These are phyloP conservation scores for Sialis fuliginosa DNA, from an alignment of 2,888 invertebrate species.

Conservation along the genomic window DNA sequence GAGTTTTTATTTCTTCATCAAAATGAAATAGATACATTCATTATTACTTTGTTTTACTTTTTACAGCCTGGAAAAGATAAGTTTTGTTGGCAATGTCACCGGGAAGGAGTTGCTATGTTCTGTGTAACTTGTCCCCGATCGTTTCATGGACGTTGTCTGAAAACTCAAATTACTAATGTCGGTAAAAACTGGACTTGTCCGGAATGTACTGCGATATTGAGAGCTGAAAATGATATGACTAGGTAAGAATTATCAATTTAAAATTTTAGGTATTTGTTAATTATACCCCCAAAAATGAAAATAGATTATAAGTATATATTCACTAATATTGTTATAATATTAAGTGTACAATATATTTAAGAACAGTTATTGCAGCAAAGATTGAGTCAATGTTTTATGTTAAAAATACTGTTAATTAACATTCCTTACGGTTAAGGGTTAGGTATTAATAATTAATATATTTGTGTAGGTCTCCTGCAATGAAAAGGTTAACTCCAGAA, in stretches of 20 bases:
- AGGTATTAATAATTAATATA: conserved; percentile 1
- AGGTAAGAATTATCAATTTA: not conserved
- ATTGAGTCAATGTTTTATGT: no score
- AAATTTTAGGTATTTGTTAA: not conserved
- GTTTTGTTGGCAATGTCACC: conserved; percentile 88
- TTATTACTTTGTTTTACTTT: conserved; percentile 5
- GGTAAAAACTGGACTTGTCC: conserved; percentile 62
- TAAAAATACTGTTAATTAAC: no score
- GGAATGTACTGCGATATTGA: conserved; percentile 60
- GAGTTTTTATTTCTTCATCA: no score
- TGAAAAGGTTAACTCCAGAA: conserved; percentile 54
- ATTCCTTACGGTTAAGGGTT: not conserved
- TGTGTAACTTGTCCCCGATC: conserved; percentile 76
- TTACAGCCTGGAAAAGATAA: conserved; percentile 40
- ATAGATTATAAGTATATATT: not conserved
- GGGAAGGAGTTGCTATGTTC: conserved; percentile 39
- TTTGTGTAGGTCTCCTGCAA: conserved; percentile 37
- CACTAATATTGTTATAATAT: not conserved
- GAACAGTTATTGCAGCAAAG: no score
- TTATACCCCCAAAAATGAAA: no score
- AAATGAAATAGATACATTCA: no score
- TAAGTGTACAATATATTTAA: no score
- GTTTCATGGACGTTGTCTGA: conserved; percentile 66
- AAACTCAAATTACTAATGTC: conserved; percentile 27
- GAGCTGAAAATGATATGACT: conserved; percentile 39